Base-by-base conservation (phyloP, 2,113 vertebrate genomes). In the Sminthopsis crassicaudata region DNA sequence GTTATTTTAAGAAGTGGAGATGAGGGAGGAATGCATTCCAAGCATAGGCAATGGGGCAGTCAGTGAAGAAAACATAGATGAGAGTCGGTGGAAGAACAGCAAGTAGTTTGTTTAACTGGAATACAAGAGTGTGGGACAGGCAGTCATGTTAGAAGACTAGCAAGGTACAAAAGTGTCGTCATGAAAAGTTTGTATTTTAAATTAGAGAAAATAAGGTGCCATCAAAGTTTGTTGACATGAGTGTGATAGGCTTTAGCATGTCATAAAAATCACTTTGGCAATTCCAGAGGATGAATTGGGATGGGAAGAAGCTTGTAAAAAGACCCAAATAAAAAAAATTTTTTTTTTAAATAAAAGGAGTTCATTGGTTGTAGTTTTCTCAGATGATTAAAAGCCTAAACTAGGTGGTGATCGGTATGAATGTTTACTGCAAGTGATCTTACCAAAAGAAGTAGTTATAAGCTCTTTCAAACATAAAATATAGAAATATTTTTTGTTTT, bases 341-440 rank as follows among this genome's bases (percentile, higher is more conserved):
- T 51, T 51, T 50, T 50, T 48, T 48, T 50, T 51, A 51, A 48
- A 48, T 48, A 48, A 94, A 92, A 48, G 25, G 7, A 91, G 24
- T 24, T 9, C 52, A 0, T 90, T n/a, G n/a, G n/a, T n/a, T 55
- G 51, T 2, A 24, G 89, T 95, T 94, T 94, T 67, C 91, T 51
- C 54, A 84, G 91, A 90, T 90, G 90, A 48, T 95, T 90, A 94
- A 48, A 48, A 48, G 0, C 22, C 46, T 95, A 24, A 67, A 89
- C 24, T 46, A 94, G 54, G 53, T 11, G 67, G n/a, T 84, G 19
- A 23, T 84, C 6, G 42, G 67, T 84, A 42, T 84, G 19, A 84
- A 22, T 22, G 60, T 7, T 42, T 84, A 42, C 8, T n/a, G 42
- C 6, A 42, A 22, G 19, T 84, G 16, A 42, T 84, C n/a, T 23